phyloP scores from a whole-genome alignment of 2,113 vertebrate genomes.

The Brachyhypopomus gauderio region DNA sequence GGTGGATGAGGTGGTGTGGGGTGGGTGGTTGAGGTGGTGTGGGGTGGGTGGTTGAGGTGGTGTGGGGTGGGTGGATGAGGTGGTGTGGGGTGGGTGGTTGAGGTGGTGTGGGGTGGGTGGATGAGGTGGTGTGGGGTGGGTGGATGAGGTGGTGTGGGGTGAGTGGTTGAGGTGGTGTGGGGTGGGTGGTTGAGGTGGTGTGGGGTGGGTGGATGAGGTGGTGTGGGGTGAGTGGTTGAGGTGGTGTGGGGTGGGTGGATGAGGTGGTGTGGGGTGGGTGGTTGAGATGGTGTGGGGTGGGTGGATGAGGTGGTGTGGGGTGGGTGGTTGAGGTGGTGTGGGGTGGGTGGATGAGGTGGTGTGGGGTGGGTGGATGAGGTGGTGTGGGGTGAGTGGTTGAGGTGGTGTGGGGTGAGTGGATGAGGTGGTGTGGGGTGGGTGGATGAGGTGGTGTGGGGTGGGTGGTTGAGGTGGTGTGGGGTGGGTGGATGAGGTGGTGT shows the following conservation, averaged over 20 bases:
- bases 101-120: neutral
- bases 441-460: too few relatives aligned
- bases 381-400: slow-evolving; percentile 17
- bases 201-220: slow-evolving; percentile 22
- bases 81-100: too few relatives aligned
- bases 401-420: too few relatives aligned
- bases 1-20: neutral
- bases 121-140: too few relatives aligned
- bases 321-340: neutral
- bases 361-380: too few relatives aligned
- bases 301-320: too few relatives aligned
- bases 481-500: slow-evolving; percentile 21
- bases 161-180: slow-evolving; percentile 21
- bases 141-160: neutral
- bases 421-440: neutral
- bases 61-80: slow-evolving; percentile 20
- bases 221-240: too few relatives aligned
- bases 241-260: slow-evolving; percentile 14
- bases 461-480: neutral
- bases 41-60: too few relatives aligned
- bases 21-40: slow-evolving; percentile 20
- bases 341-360: slow-evolving; percentile 24
- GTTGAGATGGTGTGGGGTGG: neutral
- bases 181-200: too few relatives aligned
- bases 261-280: too few relatives aligned